Base-by-base conservation (phyloP, 2,113 vertebrate genomes). In the Perca flavescens region DNA sequence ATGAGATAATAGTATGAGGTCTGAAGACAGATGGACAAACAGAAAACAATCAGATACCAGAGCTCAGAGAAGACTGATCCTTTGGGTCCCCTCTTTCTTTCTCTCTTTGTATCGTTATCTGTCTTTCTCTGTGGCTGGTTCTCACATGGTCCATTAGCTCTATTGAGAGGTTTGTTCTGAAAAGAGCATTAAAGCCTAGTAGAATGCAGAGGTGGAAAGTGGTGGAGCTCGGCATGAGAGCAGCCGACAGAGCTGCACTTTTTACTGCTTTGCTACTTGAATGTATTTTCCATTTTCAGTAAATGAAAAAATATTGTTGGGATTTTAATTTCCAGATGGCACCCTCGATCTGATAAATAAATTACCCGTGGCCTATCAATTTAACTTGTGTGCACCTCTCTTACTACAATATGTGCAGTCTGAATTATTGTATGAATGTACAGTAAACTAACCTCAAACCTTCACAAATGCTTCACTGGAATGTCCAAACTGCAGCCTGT, bases 171-270 rank as follows among this genome's bases (percentile, higher is more conserved):
- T 52, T 83, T 57, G 72, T 56, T 87, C 43, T 64, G 67, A 83
- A 77, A 76, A 54, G 66, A 61, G 56, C 77, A 75, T 67, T 83
- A 77, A 80, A 88, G 69, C 36, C 66, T 46, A 25, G 77, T 75
- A 74, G 40, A 86, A 81, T 77, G 63, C 73, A 72, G 83, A 81
- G 79, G 85, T 83, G 79, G 76, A 82, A 75, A 80, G 74, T 68
- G 72, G 36, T 58, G 67, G 64, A 77, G 73, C 46, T 86, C 19
- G 7, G 40, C 31, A n/a, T 73, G 70, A 82, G 77, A 90, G 74
- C 65, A n/a, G 10, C 77, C 46, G 14, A 31, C 14, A 54, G 66
- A 86, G 74, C 53, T 75, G 34, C 58, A 19, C 54, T 74, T 46
- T 49, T 49, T 76, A 53, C 86, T 83, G 89, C 28, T 28, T 28